Evolutionary conservation across 1,140 invertebrate genomes (phyloP), one percentile per base, ranked within the genome.

Genomic region (Elymnias hypermnestra): DNA sequence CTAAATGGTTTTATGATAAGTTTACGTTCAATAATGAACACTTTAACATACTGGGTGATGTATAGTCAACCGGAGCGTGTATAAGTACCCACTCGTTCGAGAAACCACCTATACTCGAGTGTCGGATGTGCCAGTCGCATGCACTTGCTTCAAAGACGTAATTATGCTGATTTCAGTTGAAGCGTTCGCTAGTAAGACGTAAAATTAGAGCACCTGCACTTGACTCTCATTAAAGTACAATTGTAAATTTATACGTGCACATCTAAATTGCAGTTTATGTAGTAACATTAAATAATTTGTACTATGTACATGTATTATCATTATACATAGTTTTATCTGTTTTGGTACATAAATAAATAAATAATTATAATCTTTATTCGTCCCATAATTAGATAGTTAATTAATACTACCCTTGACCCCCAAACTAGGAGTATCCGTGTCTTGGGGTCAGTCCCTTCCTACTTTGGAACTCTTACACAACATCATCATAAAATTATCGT

Each of bases 121-220:
- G 53, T 49, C 41, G 41, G 43, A 52, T 41, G 52, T 51, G 45
- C 42, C 40, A 54, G 45, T 44, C 39, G 38, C 44, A 55, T 48
- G 43, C 52, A 41, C 55, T 45, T 41, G 44, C 43, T 45, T 47
- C 53, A 59, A 55, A 59, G 56, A 54, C 48, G 41, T 59, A 59
- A 55, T 59, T 59, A 59, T 59, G 53, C 49, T 55, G 53, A 59
- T 59, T 59, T 59, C 41, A 33, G 15, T 28, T 48, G 26, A 33
- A 48, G 40, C 39, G 48, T 44, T 47, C 37, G 41, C 45, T 31
- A 26, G 45, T 26, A 47, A 49, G 41, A 48, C 41, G 53, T 29
- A 26, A 55, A 49, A 55, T 48, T 55, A 45, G 33, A 37, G 39
- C 42, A 44, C 36, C 45, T 49, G 19, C 41, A 41, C 26, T 36